Base-by-base conservation (phyloP, 2,888 invertebrate species). In the Calameuta pallipes region DNA sequence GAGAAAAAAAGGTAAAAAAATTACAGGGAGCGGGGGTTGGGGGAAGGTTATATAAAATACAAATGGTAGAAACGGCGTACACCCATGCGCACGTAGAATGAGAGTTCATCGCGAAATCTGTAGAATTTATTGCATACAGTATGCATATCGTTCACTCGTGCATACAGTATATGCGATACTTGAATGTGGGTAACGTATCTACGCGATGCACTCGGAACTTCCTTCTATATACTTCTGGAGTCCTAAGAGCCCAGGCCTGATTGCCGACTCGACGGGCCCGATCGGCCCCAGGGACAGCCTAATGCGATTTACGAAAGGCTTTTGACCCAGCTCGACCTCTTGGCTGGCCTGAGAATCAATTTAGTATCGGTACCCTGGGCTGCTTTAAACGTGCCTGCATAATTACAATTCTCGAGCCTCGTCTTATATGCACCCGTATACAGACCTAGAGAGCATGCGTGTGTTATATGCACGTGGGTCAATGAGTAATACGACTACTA, bases 291-390 rank as follows among this genome's bases (percentile, higher is more conserved):
- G 75, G 37, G 76, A 76, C 71, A 83, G 80, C 84, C 86, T 89
- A 88, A 90, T 88, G 85, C 87, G 85, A 90, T 89, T 90, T 86
- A 88, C 85, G 85, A 88, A 88, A 87, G 87, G 86, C 89, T 88
- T 89, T 87, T 89, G 89, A 90, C 88, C 89, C 85, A 80, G 79
- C 79, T 80, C 84, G 85, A 84, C 85, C 85, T 84, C 82, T 36
- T 79, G 78, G 82, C 81, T 82, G 82, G 85, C 86, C 85, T 88
- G 88, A 88, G 88, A 90, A 88, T 90, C 89, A 90, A 90, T 89
- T 90, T 87, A 86, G 83, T 81, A 80, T 78, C 71, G 71, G 71
- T 56, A 34, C 71, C 71, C 71, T 34, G 71, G 33, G 71, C 71
- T 68, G 37, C 77, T 73, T 76, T 68, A n/a, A 74, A 80, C 34